Evolutionary conservation across 2,888 invertebrate genomes (phyloP).

Genomic region (Drosophila paucipuncta): DNA sequence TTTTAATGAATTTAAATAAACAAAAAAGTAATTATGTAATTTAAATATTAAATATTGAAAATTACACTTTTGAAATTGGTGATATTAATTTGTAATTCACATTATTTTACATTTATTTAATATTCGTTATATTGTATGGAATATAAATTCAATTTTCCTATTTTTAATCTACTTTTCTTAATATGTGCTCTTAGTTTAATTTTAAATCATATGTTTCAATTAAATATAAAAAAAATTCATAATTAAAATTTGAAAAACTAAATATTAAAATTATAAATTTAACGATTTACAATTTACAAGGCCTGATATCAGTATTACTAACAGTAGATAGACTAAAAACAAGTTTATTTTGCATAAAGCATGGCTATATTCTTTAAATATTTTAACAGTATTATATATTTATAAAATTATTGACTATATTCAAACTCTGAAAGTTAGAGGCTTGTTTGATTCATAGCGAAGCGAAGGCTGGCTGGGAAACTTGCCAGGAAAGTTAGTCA

Average conservation of each 20-base stretch:
- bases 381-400: neutral
- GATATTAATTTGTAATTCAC: neutral
- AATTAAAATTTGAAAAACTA: neutral
- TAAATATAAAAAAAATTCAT: rapidly evolving
- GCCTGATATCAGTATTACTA: too few relatives aligned
- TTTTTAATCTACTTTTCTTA: neutral
- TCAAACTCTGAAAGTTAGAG: neutral
- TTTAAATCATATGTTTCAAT: neutral
- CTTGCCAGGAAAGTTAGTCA: neutral
- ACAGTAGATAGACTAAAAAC: rapidly evolving
- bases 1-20: neutral
- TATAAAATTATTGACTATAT: neutral
- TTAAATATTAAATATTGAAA: neutral
- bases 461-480: neutral
- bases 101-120: neutral
- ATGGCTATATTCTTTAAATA: neutral
- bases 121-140: neutral
- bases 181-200: neutral
- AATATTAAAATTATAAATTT: neutral
- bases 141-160: neutral
- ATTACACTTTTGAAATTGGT: neutral
- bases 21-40: neutral
- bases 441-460: neutral
- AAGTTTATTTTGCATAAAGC: neutral
- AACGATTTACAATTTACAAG: too few relatives aligned